These are phyloP conservation scores for Rhinolophus sinicus DNA, from an alignment of 2,113 vertebrate species.

Conservation along the genomic window DNA sequence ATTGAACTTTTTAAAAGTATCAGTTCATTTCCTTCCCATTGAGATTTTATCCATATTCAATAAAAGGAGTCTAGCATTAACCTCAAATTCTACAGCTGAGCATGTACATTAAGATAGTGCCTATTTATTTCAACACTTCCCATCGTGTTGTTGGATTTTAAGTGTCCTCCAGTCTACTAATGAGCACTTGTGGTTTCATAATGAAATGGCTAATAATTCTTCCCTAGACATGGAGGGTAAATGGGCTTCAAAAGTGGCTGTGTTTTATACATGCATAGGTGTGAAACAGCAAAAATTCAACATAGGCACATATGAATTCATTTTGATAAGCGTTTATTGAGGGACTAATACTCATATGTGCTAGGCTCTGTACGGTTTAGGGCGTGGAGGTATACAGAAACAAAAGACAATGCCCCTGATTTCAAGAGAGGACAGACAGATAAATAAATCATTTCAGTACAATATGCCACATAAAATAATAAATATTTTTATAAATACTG, in stretches of 20 bases:
- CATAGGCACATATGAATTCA: not conserved
- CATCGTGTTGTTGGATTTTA: slow-evolving; percentile 50
- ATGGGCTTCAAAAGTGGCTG: slow-evolving; percentile 13
- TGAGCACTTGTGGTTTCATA: slow-evolving; percentile 73
- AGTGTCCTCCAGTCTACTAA: slow-evolving; percentile 50
- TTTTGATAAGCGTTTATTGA: not conserved
- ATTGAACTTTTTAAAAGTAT: slow-evolving; percentile 40
- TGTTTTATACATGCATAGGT: not conserved
- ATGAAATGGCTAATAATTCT: slow-evolving; percentile 59
- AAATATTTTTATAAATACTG: not conserved
- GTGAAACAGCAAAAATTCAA: not conserved
- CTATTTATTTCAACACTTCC: slow-evolving; percentile 60
- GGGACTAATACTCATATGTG: not conserved
- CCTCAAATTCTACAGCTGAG: slow-evolving; percentile 42
- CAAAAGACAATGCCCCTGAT: not conserved
- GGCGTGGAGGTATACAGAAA: not conserved
- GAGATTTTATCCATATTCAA: slow-evolving; percentile 16
- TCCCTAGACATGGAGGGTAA: slow-evolving; percentile 35
- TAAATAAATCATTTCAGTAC: not conserved
- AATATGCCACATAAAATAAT: not conserved
- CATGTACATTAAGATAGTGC: not conserved
- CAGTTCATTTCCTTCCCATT: slow-evolving; percentile 29
- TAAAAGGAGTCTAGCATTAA: slow-evolving; percentile 50
- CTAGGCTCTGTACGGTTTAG: not conserved
- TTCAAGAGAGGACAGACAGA: not conserved